Conservation (phyloP, 2,797 vertebrate species). For the Melopsittacus undulatus region DNA sequence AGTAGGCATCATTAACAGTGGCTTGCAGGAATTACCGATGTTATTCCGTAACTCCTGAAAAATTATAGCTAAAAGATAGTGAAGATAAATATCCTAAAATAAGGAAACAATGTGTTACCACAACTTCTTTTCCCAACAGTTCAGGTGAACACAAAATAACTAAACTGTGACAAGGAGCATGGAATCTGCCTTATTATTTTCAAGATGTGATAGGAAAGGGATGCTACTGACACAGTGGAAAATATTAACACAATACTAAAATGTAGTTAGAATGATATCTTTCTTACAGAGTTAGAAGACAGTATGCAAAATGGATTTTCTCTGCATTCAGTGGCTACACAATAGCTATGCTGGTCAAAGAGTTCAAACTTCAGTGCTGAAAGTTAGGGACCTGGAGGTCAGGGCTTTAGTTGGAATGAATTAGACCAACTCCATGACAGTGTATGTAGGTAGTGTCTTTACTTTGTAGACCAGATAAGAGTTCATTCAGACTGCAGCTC, state of each 20-base stretch:
- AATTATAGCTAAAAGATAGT: neutral
- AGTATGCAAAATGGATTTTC: constrained; percentile 58
- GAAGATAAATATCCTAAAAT: neutral
- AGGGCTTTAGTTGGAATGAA: neutral
- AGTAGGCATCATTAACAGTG: neutral
- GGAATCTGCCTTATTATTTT: neutral
- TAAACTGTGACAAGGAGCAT: neutral
- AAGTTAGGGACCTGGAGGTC: neutral
- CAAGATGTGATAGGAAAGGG: neutral
- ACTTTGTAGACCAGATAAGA: neutral
- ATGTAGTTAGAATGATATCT: neutral
- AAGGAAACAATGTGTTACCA: constrained; percentile 25
- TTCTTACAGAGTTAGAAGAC: neutral
- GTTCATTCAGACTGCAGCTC: neutral
- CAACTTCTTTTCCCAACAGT: neutral
- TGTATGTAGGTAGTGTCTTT: neutral
- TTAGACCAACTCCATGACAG: neutral
- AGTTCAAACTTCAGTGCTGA: neutral
- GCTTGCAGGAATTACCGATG: neutral
- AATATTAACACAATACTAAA: neutral
- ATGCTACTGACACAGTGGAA: neutral
- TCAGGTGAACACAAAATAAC: constrained; percentile 11
- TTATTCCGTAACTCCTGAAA: neutral
- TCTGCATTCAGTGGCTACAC: constrained; percentile 15
- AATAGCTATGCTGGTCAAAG: neutral